Evolutionary conservation across 2,888 invertebrate species (phyloP), one percentile per base, ranked within the genome.

Genomic region (Pammene aurita): DNA sequence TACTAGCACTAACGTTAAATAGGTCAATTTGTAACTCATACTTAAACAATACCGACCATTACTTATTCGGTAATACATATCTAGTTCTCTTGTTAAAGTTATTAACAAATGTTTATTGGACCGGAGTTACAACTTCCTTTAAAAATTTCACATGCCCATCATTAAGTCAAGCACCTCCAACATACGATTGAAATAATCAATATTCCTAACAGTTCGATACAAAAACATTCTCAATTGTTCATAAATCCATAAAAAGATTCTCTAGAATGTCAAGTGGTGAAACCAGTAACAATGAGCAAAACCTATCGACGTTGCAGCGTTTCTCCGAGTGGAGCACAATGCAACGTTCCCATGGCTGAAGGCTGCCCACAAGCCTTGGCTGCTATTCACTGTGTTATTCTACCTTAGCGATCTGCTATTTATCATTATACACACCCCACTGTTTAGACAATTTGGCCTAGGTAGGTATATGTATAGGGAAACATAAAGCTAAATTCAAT

Each of bases 221-320:
- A 56, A 63, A 77, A 77, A 74, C 73, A 75, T 71, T 50, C 38
- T 44, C 50, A 48, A 57, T 63, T 67, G 67, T 63, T 57, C 74
- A 74, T 67, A 72, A 71, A 73, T 67, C 67, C 65, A 69, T 71
- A 77, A 78, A 76, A 81, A 79, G 73, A 72, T 61, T 67, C 68
- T 78, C 75, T 74, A 77, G 75, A 78, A 79, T 79, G 77, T 77
- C 73, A 78, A 82, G 79, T 80, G 76, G 81, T 78, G 85, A 85
- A 86, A 85, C 81, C 75, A 71, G 76, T 73, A 82, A 83, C 81
- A 84, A 82, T 80, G 77, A 77, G 80, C 78, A 84, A 84, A 84
- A 84, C 79, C 84, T 84, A 84, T 85, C 77, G 80, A 77, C 78
- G 75, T 82, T 81, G 80, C 81, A 78, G 79, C 78, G 81, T 79